phyloP scores from a whole-genome alignment of 2,797 vertebrate species.

The Limosa lapponica region DNA sequence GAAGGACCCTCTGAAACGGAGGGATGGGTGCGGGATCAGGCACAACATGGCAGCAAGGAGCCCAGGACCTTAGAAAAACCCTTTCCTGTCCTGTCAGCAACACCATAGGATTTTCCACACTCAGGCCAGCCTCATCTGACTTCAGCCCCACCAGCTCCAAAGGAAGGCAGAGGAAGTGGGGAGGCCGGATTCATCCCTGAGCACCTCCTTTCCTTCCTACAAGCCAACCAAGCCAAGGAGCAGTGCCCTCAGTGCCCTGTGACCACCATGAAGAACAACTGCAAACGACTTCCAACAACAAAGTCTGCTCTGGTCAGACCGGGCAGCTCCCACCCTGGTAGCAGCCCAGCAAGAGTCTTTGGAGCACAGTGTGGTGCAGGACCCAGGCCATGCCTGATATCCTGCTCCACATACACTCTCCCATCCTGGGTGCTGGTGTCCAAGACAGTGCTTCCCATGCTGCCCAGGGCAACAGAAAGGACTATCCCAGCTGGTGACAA shows the following conservation, averaged over 20 bases:
- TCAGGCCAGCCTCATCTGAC: background rate
- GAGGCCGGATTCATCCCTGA: background rate
- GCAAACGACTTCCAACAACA: background rate
- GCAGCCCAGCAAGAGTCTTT: background rate
- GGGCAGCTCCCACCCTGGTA: background rate
- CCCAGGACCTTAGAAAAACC: background rate
- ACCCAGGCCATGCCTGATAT: background rate
- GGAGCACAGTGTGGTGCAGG: background rate
- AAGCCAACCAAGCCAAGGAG: background rate
- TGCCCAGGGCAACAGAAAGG: background rate
- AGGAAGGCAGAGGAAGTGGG: background rate
- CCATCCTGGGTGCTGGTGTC: background rate
- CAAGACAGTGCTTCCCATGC: background rate
- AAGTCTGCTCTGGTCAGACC: background rate
- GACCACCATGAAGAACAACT: rapidly evolving
- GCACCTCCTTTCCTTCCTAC: background rate
- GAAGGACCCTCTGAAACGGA: background rate
- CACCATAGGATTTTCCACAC: background rate
- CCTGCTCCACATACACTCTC: rapidly evolving
- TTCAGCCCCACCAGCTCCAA: background rate
- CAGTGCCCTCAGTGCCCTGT: background rate
- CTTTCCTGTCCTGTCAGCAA: background rate
- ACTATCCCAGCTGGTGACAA: background rate
- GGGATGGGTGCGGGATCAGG: background rate
- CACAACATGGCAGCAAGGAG: background rate